Evolutionary conservation across 2,113 vertebrate genomes (phyloP), one percentile per base, ranked within the genome.

Genomic region (Tor tambroides): DNA sequence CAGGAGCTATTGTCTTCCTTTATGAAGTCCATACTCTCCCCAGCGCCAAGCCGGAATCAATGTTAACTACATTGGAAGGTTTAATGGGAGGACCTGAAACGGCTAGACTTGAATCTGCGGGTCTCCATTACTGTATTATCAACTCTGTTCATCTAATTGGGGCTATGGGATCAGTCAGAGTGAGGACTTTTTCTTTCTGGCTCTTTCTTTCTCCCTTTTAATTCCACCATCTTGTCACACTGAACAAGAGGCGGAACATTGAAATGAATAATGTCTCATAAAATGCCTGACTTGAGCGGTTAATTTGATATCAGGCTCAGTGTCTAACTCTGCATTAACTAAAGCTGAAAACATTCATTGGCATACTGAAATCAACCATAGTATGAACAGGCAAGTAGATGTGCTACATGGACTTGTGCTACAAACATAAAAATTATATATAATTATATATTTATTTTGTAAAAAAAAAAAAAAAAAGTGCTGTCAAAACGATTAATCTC

Each of bases 91-190:
- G 77, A 87, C 80, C 35, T 72, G 86, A 86, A 84, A 88, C 43
- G 82, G 67, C 83, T 83, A 88, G 89, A 87, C 80, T 89, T 17
- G 87, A 89, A 85, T 46, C 69, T 63, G 28, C 51, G 71, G 83
- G 59, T 79, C 88, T 89, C 88, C 79, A 89, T 91, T 91, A 89
- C 89, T 74, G 72, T 19, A 38, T 91, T 90, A 92, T 93, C 92
- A 89, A 81, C 84, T 86, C 54, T 79, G 91, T 89, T 91, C 88
- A 88, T 83, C 71, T 63, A 85, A 87, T 89, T 38, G 76, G 83
- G 75, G 61, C 74, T 86, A 86, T 89, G 85, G 89, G 89, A 85
- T 88, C 80, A 87, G 87, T n/a, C 71, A 38, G n/a, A 43, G 63
- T 11, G 72, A 85, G 21, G 72, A 72, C 43, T 56, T 84, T 56